Evolutionary conservation across 2,797 vertebrate species (phyloP), one percentile per base, ranked within the genome.

Genomic region (Galagoides demidoff): DNA sequence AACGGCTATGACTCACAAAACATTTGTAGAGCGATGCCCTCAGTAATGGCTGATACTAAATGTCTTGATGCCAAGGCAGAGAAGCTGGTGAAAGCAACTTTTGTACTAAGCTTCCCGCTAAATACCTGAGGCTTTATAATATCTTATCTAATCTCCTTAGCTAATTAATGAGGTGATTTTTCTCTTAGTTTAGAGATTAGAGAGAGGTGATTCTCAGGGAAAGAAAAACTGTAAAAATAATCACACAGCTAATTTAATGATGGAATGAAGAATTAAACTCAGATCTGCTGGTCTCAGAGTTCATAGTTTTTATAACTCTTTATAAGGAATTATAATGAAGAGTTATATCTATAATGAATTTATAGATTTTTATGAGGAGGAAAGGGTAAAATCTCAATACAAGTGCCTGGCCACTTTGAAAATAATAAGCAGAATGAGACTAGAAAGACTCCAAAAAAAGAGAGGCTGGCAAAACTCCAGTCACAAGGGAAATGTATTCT

Each of bases 71-170:
- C 43, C 59, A 63, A 12, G n/a, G 3, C 64, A 16, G 27, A 79
- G 61, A 92, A 93, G 31, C 3, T 64, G 57, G n/a, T 76, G 19
- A 93, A 87, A 81, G 34, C n/a, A 89, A 31, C 3, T n/a, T n/a
- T 31, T 57, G 17, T 61, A 10, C 5, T 34, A n/a, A 90, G 31
- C 59, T 90, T 93, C 43, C 22, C 55, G 43, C 14, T 85, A 85
- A 90, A 37, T 37, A 55, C 16, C 25, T 45, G 6, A 1, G 5
- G 6, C 39, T 83, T 94, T 83, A 52, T 73, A 61, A 34, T 77
- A 45, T 49, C 45, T 94, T 94, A 34, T 71, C 93, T 90, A 92
- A 92, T 87, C n/a, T 89, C 88, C 52, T 84, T 55, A 77, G 59
- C 59, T 89, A 96, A 76, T 89, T 85, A 95, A n/a, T 78, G n/a